Conservation (phyloP, 1,140 invertebrate species). For the Andricus grossulariae region DNA sequence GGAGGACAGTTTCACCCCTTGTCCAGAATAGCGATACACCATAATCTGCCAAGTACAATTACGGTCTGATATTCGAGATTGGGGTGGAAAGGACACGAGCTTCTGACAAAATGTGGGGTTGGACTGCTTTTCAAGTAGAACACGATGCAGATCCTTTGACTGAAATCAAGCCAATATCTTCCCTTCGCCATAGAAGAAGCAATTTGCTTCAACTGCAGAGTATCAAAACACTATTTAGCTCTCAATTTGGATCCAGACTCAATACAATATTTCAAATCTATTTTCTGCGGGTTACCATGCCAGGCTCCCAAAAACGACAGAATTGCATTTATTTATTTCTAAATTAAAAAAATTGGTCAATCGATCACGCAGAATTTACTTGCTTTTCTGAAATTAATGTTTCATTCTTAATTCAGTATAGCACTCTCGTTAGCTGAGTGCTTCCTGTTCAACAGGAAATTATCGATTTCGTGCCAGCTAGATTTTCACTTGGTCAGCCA, state of each 20-base stretch:
- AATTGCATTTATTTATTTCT: neutral
- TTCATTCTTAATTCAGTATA: neutral
- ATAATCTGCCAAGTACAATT: slow-evolving; percentile 39
- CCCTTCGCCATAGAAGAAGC: too few species aligned
- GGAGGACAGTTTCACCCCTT: neutral
- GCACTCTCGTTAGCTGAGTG: neutral
- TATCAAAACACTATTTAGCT: too few species aligned
- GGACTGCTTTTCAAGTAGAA: too few species aligned
- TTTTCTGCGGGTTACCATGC: too few species aligned
- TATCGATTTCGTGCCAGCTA: neutral
- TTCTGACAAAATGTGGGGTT: too few species aligned
- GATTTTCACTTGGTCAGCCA: neutral
- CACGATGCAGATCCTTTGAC: too few species aligned
- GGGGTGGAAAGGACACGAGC: neutral
- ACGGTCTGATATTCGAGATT: neutral
- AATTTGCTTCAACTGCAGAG: too few species aligned
- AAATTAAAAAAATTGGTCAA: neutral
- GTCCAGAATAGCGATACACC: slow-evolving; percentile 29
- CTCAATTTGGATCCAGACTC: too few species aligned
- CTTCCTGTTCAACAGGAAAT: neutral
- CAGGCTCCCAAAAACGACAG: too few species aligned
- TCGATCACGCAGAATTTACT: neutral
- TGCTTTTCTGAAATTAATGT: neutral
- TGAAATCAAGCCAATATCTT: too few species aligned
- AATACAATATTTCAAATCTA: too few species aligned